Base-by-base conservation (phyloP, 2,888 invertebrate genomes). In the Trachelus troglodyta region DNA sequence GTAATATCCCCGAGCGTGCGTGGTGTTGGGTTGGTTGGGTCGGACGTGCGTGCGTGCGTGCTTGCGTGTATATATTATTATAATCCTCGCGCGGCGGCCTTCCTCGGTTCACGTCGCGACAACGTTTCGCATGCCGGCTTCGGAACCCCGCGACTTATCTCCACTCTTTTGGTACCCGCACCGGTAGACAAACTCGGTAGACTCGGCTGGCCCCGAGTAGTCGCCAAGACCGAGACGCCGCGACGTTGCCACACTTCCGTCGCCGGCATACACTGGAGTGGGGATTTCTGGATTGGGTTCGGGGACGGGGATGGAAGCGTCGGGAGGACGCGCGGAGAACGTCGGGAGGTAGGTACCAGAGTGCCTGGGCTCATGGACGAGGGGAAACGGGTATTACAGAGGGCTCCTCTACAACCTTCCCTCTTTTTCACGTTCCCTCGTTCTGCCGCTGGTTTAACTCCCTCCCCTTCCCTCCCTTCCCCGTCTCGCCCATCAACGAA, bases 181-280 rank as follows among this genome's bases (percentile, higher is more conserved):
- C 89, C 90, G 89, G 89, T 88, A 89, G 89, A 90, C 88, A 90
- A 90, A 90, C 89, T 89, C 90, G 90, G 89, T 89, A 90, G 89
- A 90, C 90, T 89, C 90, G 89, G 89, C 88, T 87, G 89, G 89
- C 87, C 88, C 87, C 89, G 88, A 85, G 87, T 88, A 88, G 87
- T 88, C 87, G 89, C 89, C 87, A 88, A 89, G 88, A 87, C 89
- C 88, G 89, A 89, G 90, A 89, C 90, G 89, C 83, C 86, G 89
- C 90, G 85, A 85, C 87, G 90, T 90, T 90, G 90, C 91, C 91
- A 89, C 88, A 88, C 89, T 90, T 89, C 88, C 88, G 87, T 85
- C 85, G 84, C 87, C 85, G 85, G 84, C 85, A 82, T 83, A 81
- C 77, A 80, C 84, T 82, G 76, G 80, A 86, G 88, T 84, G 87